A percentile compares a stretch with the other conserved stretches of the same genome.
Conservation (phyloP, 2,113 vertebrate species). For the Callithrix jacchus region DNA sequence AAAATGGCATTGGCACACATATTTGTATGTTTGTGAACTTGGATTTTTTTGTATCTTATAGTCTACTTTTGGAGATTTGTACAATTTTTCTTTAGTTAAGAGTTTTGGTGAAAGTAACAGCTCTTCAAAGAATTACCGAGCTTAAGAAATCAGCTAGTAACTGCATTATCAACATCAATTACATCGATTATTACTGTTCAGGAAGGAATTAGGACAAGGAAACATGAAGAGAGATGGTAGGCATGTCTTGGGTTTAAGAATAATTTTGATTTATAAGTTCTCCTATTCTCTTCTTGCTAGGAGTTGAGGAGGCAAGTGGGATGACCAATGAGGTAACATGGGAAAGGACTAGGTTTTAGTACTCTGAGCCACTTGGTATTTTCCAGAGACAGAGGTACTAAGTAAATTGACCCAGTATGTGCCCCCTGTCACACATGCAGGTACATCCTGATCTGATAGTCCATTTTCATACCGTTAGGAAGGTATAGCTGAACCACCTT, state of each 20-base stretch:
- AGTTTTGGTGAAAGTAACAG: not conserved
- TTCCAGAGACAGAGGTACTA: not conserved
- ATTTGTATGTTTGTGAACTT: not conserved
- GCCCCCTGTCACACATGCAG: not conserved
- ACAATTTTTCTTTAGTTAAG: constrained; percentile 39
- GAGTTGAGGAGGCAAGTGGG: not conserved
- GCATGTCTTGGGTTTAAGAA: not conserved
- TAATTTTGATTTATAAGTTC: constrained; percentile 19
- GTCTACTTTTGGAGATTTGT: not conserved
- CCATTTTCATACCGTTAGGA: not conserved
- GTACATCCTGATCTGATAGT: not conserved
- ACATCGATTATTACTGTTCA: not conserved
- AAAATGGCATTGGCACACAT: not conserved
- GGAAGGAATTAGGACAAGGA: not conserved
- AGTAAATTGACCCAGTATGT: not conserved
- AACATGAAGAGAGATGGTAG: not conserved
- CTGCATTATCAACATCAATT: not conserved
- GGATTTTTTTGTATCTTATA: not conserved
- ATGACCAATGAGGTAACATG: not conserved
- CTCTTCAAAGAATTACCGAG: not conserved
- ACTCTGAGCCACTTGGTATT: not conserved
- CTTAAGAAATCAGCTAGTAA: not conserved
- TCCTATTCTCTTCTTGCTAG: not conserved
- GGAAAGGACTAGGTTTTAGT: not conserved
- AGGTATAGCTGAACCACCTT: not conserved